A percentile compares a stretch with the other conserved stretches of the same genome.
Evolutionary conservation across 1,140 invertebrate species (phyloP).

Genomic region (Tetramorium alpestre): DNA sequence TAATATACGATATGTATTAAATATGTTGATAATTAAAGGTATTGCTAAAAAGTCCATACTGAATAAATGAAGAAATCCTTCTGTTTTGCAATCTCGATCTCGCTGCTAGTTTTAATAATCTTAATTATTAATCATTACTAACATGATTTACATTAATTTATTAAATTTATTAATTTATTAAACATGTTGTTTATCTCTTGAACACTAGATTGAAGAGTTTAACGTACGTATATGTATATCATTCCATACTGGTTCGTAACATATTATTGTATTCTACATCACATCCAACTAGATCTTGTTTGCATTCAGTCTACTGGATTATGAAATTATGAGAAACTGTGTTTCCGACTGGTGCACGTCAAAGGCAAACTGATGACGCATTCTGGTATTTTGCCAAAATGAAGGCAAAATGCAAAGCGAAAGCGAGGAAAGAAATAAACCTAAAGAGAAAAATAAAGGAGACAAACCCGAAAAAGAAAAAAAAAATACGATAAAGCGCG

Average conservation of each 20-base stretch:
- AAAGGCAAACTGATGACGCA: conserved; percentile 50
- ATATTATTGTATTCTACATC: conserved; percentile 32
- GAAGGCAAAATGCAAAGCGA: conserved; percentile 54
- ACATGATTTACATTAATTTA: neutral
- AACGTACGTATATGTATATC: neutral
- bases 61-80: neutral
- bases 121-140: neutral
- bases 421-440: conserved; percentile 24
- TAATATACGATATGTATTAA: neutral
- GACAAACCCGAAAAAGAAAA: neutral
- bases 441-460: conserved; percentile 7
- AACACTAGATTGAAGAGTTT: neutral
- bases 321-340: conserved; percentile 52
- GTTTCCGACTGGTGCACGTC: conserved; percentile 33
- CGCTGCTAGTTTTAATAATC: neutral
- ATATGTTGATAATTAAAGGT: neutral
- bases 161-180: conserved; percentile 21
- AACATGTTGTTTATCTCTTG: neutral
- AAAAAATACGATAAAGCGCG: neutral
- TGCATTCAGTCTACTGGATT: conserved; percentile 38
- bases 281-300: neutral
- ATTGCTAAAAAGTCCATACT: neutral
- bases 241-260: neutral
- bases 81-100: neutral
- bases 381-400: conserved; percentile 56